A percentile compares a stretch with the other conserved stretches of the same genome.
Evolutionary conservation across 2,888 invertebrate species (phyloP).

Genomic region (Sinotaia quadrata): DNA sequence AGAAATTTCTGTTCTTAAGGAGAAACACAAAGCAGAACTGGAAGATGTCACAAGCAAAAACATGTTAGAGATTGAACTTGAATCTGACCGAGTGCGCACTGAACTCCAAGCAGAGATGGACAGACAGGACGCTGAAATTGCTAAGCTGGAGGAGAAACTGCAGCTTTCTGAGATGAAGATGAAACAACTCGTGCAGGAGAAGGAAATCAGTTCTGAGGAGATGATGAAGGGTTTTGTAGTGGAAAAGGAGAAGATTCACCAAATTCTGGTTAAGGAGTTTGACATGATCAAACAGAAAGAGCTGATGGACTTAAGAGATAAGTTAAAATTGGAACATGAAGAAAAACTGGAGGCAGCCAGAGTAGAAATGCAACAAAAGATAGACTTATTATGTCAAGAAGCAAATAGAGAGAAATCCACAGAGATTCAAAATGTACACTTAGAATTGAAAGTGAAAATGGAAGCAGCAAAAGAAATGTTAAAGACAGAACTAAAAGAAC

Average conservation of each 20-base stretch:
- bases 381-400: neutral
- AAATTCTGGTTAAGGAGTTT: constrained; percentile 45
- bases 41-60: constrained; percentile 47
- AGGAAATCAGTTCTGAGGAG: constrained; percentile 37
- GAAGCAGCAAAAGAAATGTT: constrained; percentile 4
- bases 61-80: constrained; percentile 54
- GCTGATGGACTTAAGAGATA: constrained; percentile 25
- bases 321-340: constrained; percentile 29
- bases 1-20: constrained; percentile 35
- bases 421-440: constrained; percentile 12
- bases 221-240: constrained; percentile 30
- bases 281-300: constrained; percentile 19
- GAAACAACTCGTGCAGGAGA: constrained; percentile 34
- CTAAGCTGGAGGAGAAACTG: constrained; percentile 67
- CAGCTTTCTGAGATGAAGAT: constrained; percentile 56
- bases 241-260: constrained; percentile 61
- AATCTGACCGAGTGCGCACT: constrained; percentile 49
- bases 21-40: constrained; percentile 39
- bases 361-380: neutral
- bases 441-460: constrained; percentile 13
- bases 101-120: constrained; percentile 47
- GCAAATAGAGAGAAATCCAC: constrained; percentile 16
- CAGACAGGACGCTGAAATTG: constrained; percentile 57
- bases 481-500: constrained; percentile 33
- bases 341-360: constrained; percentile 16